Evolutionary conservation across 1,140 invertebrate genomes (phyloP).

Genomic region (Drosophila biarmipes): DNA sequence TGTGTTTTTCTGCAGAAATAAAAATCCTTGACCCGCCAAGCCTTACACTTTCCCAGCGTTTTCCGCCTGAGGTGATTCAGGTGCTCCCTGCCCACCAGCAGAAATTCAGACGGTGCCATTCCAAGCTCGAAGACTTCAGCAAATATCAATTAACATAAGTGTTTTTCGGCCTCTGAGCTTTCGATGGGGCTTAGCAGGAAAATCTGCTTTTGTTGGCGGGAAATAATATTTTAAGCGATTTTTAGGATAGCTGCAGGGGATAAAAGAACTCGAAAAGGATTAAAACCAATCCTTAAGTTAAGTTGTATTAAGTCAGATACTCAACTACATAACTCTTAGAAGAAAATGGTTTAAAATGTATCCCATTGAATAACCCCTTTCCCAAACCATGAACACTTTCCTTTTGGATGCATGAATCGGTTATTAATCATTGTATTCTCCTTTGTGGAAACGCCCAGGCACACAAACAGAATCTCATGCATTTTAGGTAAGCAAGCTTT

Average conservation of each 20-base stretch:
- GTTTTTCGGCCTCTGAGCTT: conserved; percentile 18
- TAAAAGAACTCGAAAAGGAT: neutral
- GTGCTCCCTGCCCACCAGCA: conserved; percentile 1
- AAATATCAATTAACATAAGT: conserved; percentile 69
- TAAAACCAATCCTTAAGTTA: too few relatives aligned
- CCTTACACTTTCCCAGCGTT: conserved; percentile 20
- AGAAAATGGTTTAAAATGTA: too few relatives aligned
- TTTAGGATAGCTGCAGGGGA: neutral
- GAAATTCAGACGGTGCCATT: conserved; percentile 7
- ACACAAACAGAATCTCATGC: conserved; percentile 30
- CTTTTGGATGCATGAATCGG: neutral
- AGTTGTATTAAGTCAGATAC: too few relatives aligned
- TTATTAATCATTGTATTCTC: conserved; percentile 6
- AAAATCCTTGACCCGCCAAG: conserved; percentile 46
- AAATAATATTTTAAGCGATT: neutral
- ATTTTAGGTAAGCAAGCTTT: conserved; percentile 36
- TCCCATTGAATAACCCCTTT: neutral
- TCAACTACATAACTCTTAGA: too few relatives aligned
- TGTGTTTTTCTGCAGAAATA: conserved; percentile 21
- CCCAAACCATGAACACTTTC: too few relatives aligned
- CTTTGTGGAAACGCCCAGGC: neutral
- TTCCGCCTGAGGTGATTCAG: conserved; percentile 19
- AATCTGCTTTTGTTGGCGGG: neutral
- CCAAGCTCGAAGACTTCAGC: conserved; percentile 7
- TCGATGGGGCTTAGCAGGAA: neutral